phyloP scores from a whole-genome alignment of 2,888 invertebrate species.

The Caradrina clavipalpis region DNA sequence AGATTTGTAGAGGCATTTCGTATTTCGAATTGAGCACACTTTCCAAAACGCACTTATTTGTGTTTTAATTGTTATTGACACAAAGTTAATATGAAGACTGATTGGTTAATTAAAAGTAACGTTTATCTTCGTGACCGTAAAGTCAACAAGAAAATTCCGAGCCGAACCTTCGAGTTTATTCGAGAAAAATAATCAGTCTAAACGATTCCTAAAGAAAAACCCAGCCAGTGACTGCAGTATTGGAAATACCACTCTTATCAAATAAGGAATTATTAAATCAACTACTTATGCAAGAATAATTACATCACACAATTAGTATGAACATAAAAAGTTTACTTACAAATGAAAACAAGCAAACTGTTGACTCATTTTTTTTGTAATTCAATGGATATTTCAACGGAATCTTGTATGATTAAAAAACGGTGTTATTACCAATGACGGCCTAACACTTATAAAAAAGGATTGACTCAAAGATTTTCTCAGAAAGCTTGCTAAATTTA shows the following conservation, averaged over 20 bases:
- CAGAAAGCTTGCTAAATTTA: background rate
- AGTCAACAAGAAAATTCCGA: background rate
- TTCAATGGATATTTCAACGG: background rate
- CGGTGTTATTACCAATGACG: background rate
- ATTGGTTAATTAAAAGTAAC: too few species aligned
- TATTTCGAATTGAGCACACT: too few species aligned
- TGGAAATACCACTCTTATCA: conserved; percentile 33
- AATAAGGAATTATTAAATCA: background rate
- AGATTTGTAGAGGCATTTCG: too few species aligned
- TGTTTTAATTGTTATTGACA: too few species aligned
- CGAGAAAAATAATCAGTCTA: conserved; percentile 3
- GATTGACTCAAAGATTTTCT: background rate
- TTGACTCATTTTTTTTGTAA: background rate
- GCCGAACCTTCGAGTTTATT: background rate
- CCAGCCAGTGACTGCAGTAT: conserved; percentile 5
- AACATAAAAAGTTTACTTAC: background rate
- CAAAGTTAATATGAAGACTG: too few species aligned
- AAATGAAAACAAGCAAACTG: background rate
- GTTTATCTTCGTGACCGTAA: too few species aligned
- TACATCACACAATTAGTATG: conserved; percentile 10
- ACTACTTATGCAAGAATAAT: conserved; percentile 8
- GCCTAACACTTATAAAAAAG: background rate
- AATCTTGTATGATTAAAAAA: background rate
- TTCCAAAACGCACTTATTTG: too few species aligned
- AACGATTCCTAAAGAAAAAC: conserved; percentile 25